A percentile compares a stretch with the other conserved stretches of the same genome.
Conservation (phyloP, 2,888 invertebrate species). For the Melinaea menophilus region DNA sequence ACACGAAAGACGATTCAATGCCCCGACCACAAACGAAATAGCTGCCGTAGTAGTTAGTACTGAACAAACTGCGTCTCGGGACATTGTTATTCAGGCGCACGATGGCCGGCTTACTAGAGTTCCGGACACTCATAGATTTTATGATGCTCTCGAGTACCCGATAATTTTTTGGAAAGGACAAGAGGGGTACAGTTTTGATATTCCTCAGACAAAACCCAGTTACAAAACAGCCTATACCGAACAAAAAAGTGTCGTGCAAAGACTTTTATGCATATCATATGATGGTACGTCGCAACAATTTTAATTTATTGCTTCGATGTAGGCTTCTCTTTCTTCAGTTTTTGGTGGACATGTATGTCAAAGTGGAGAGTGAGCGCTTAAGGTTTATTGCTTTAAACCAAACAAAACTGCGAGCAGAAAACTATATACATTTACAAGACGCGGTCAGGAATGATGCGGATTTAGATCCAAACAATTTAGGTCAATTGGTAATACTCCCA, state of each 20-base stretch:
- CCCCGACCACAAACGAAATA: slow-evolving; percentile 36
- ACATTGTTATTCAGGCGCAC: slow-evolving; percentile 37
- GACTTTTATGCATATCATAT: slow-evolving; percentile 29
- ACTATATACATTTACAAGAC: slow-evolving; percentile 37
- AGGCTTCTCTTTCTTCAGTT: slow-evolving; percentile 25
- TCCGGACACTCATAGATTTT: slow-evolving; percentile 41
- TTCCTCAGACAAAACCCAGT: slow-evolving; percentile 33
- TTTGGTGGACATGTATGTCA: slow-evolving; percentile 35
- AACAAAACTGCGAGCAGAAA: slow-evolving; percentile 36
- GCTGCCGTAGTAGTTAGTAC: slow-evolving; percentile 36
- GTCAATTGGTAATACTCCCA: slow-evolving; percentile 37
- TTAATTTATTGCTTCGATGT: slow-evolving; percentile 11
- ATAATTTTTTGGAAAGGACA: slow-evolving; percentile 44
- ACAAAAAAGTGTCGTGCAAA: slow-evolving; percentile 38
- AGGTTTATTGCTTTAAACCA: slow-evolving; percentile 42
- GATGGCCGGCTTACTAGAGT: slow-evolving; percentile 38
- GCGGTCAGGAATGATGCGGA: slow-evolving; percentile 35
- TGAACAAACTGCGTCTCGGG: slow-evolving; percentile 31
- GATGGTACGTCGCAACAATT: slow-evolving; percentile 21
- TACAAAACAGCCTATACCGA: slow-evolving; percentile 24
- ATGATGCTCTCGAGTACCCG: slow-evolving; percentile 51
- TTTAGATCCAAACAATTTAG: slow-evolving; percentile 32
- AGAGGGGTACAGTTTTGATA: slow-evolving; percentile 39
- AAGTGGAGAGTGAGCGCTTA: slow-evolving; percentile 44
- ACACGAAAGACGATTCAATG: slow-evolving; percentile 8